These are phyloP conservation scores for Rhizomys pruinosus DNA, from an alignment of 2,113 vertebrate genomes.

Conservation along the genomic window DNA sequence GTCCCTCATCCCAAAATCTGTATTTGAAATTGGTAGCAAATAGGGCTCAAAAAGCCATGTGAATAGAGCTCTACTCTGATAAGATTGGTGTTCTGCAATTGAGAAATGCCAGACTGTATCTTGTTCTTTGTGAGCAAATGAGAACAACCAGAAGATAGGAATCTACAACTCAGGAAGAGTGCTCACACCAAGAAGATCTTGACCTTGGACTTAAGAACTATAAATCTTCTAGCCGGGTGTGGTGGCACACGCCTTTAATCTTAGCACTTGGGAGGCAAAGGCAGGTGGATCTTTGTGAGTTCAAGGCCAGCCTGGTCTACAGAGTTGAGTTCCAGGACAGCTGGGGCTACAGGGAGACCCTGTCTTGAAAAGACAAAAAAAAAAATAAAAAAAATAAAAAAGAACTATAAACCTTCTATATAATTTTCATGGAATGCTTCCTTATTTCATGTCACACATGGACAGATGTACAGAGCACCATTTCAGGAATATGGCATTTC, in stretches of 20 bases:
- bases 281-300: too few species aligned
- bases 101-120: not conserved
- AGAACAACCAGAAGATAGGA: not conserved
- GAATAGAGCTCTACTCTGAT: not conserved
- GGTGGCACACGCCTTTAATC: too few species aligned
- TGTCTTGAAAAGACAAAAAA: too few species aligned
- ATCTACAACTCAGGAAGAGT: not conserved
- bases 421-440: not conserved
- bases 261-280: too few species aligned
- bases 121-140: not conserved
- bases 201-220: not conserved
- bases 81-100: not conserved
- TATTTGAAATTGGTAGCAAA: not conserved
- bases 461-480: not conserved
- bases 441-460: not conserved
- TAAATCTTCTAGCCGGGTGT: too few species aligned
- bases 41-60: not conserved
- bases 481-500: not conserved
- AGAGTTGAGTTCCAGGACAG: too few species aligned
- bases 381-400: too few species aligned
- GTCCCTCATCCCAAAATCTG: not conserved
- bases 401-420: not conserved
- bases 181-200: not conserved
- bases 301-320: too few species aligned
- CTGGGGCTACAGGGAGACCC: too few species aligned